Evolutionary conservation across 2,888 invertebrate species (phyloP), one percentile per base, ranked within the genome.

Genomic region (Ganaspis brasiliensis): DNA sequence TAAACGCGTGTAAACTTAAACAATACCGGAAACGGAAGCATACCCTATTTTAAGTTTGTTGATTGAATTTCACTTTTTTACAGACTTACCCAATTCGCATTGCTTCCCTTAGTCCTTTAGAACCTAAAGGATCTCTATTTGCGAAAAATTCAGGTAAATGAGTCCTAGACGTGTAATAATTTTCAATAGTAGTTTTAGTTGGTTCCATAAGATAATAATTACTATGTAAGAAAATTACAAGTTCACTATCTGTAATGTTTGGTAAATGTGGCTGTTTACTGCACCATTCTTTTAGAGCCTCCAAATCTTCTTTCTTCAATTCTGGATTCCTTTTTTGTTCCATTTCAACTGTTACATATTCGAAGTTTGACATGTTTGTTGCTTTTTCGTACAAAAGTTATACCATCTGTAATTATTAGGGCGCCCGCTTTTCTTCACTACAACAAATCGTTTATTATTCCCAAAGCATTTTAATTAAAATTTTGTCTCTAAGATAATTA

Each of bases 121-220:
- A 49, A 70, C 24, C 19, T 37, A 67, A 37, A 16, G 35, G 63
- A 73, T 94, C 93, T 77, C 95, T 67, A 35, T 81, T 82, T 0
- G 59, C 72, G 72, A 87, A 87, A 76, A 87, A 85, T 74, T 87
- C 86, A 0, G 93, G 93, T 86, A 95, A 94, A 79, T 94, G 94
- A 0, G 95, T 94, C 83, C 94, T 93, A 6, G 95, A 92, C 0
- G 96, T 96, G 84, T 93, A 94, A 89, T 94, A 94, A 0, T 94
- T 93, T 84, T 96, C 96, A 45, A 96, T 92, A 8, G 95, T 95
- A 70, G 92, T 92, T 88, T 96, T 96, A 0, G 96, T 93, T 19
- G 94, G 92, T 82, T 95, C 96, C 71, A 95, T 92, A 81, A 95
- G 94, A 83, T 93, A 94, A 76, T 93, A 92, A 89, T 96, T 95